A percentile compares a stretch with the other conserved stretches of the same genome.
These are phyloP conservation scores for Pleuronectes platessa DNA, from an alignment of 2,113 vertebrate genomes.

Conservation along the genomic window DNA sequence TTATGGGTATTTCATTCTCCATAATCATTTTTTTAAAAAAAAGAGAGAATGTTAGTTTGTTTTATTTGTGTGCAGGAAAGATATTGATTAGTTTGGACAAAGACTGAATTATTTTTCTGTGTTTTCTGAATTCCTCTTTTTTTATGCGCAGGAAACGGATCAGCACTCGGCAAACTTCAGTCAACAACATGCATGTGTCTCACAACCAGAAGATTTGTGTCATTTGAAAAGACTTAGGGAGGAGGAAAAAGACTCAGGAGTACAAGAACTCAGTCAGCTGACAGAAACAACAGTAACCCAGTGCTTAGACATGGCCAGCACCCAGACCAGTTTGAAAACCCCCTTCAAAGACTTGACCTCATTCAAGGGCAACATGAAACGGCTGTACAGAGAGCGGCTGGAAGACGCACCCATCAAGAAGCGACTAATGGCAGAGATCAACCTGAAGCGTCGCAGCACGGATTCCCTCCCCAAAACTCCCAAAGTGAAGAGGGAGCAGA, in stretches of 20 bases:
- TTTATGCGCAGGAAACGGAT: constrained; percentile 62
- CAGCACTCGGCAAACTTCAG: constrained; percentile 47
- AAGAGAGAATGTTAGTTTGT: constrained; percentile 28
- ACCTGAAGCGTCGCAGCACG: constrained; percentile 84
- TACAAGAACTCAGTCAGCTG: constrained; percentile 42
- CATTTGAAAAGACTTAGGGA: constrained; percentile 61
- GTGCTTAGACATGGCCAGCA: constrained; percentile 86
- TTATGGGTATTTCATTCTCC: constrained; percentile 37
- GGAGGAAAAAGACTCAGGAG: constrained; percentile 38
- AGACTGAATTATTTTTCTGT: neutral
- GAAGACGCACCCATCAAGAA: constrained; percentile 92
- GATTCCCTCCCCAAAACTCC: constrained; percentile 83
- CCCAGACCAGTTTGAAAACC: constrained; percentile 86
- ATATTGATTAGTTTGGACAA: constrained; percentile 8
- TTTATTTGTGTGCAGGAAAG: constrained; percentile 14
- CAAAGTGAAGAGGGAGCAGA: constrained; percentile 90
- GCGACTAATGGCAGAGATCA: constrained; percentile 89
- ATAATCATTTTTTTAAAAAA: neutral
- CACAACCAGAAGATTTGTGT: constrained; percentile 70
- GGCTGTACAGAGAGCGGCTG: constrained; percentile 84
- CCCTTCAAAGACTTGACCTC: constrained; percentile 83
- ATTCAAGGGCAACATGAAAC: constrained; percentile 84
- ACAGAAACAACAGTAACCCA: constrained; percentile 44
- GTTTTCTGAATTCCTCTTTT: neutral
- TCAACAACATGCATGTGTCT: constrained; percentile 77